phyloP scores from a whole-genome alignment of 2,113 vertebrate species.

The Scopus umbretta region DNA sequence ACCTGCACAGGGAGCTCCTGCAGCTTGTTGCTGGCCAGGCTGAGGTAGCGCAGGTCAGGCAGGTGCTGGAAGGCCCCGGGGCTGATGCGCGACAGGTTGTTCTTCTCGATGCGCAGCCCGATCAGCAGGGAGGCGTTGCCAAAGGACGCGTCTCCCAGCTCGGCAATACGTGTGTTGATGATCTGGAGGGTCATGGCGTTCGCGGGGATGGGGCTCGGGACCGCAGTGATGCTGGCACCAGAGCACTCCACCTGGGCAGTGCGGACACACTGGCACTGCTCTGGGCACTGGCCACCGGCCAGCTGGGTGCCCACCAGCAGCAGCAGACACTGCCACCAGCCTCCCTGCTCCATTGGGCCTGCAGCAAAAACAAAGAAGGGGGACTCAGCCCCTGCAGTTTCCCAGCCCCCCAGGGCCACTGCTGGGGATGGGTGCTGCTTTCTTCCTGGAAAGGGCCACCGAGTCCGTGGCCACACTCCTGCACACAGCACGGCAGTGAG shows the following conservation, averaged over 20 bases:
- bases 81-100: slow-evolving; percentile 61
- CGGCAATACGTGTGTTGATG: slow-evolving; percentile 63
- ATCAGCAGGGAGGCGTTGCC: slow-evolving; percentile 74
- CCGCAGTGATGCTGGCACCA: background rate
- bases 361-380: background rate
- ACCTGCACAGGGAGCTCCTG: slow-evolving; percentile 73
- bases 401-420: background rate
- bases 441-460: background rate
- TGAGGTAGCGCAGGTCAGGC: slow-evolving; percentile 73
- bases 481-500: accelerated
- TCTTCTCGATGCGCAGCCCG: slow-evolving; percentile 76
- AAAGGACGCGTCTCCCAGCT: slow-evolving; percentile 53
- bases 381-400: background rate
- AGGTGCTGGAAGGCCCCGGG: slow-evolving; percentile 67
- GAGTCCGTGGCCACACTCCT: background rate
- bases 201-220: slow-evolving; percentile 71
- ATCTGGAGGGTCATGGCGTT: slow-evolving; percentile 77
- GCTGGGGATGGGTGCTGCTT: background rate
- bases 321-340: background rate
- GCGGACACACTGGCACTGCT: slow-evolving; percentile 66
- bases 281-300: slow-evolving; percentile 64
- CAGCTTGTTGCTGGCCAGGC: slow-evolving; percentile 75
- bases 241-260: slow-evolving; percentile 74
- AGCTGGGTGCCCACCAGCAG: slow-evolving; percentile 55
- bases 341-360: slow-evolving; percentile 64